Base-by-base conservation (phyloP, 2,113 vertebrate species). In the Anguilla rostrata region DNA sequence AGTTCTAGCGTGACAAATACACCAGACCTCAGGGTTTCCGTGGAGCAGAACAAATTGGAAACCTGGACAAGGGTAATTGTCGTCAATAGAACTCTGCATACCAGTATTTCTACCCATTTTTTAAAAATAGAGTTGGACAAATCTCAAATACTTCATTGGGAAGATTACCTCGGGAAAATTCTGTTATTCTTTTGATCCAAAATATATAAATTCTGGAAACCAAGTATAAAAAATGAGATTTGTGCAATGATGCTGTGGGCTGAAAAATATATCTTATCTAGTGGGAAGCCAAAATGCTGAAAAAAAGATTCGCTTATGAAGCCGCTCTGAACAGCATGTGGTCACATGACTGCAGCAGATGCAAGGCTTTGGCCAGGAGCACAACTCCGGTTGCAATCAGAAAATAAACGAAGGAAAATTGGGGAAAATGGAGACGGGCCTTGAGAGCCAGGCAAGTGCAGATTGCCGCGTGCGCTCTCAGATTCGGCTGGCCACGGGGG, bases 1-100 rank as follows among this genome's bases (percentile, higher is more conserved):
- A 86, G 86, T 84, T 88, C 84, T 11, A 86, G 82, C 15, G 39
- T 85, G 39, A 79, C 29, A 85, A 43, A 40, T 86, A 83, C 86
- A 91, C 90, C 78, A 41, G 5, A 22, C 43, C 43, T 0, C 88
- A 85, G 75, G 85, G 2, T 34, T 22, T 71, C 20, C 26, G 29
- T 71, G 63, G 20, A 71, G 20, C 20, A 5, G 20, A 71, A 71
- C 6, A 71, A n/a, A 71, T 20, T 9, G 26, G 22, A 71, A 22
- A 22, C 63, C 63, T 71, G 63, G 63, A n/a, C 63, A 75, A 75
- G n/a, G n/a, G n/a, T 34, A 34, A 75, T 34, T 29, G 71, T 26
- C 26, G n/a, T 14, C 9, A 34, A 75, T 34, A 26, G 5, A 12
- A 12, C 34, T 75, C n/a, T 75, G 12, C 9, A 14, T 34, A 6